Evolutionary conservation across 2,113 vertebrate species (phyloP).

Genomic region (Anhinga anhinga): DNA sequence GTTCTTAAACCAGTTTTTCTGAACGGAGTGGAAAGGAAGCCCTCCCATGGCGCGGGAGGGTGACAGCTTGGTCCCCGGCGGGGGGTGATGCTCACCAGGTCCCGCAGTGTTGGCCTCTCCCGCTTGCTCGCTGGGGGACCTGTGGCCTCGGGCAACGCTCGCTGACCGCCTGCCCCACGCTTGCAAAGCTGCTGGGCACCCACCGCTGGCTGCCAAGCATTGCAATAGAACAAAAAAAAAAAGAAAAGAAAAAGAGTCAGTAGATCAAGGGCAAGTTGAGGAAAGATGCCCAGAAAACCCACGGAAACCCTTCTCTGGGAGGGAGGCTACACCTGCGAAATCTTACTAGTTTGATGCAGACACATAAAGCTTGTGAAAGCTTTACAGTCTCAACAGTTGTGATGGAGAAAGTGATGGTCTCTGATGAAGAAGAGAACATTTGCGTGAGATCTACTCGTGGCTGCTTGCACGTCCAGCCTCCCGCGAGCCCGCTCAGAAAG

Average conservation of each 20-base stretch:
- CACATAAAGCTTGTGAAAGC: background rate
- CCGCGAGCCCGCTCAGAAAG: background rate
- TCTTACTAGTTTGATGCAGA: background rate
- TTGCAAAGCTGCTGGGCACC: background rate
- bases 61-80: background rate
- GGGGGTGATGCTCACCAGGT: too few relatives aligned
- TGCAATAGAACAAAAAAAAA: background rate
- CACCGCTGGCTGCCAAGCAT: background rate
- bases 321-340: background rate
- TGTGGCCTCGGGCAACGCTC: accelerated
- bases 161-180: background rate
- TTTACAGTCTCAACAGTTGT: background rate
- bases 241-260: too few relatives aligned
- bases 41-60: accelerated
- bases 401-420: background rate
- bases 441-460: background rate
- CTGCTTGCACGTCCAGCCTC: background rate
- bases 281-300: background rate
- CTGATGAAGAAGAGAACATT: background rate
- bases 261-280: background rate
- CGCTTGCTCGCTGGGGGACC: too few relatives aligned
- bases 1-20: background rate
- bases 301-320: background rate
- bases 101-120: too few relatives aligned
- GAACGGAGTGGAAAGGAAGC: background rate